Evolutionary conservation across 2,888 invertebrate genomes (phyloP), one percentile per base, ranked within the genome.

Genomic region (Chrysolina americana): DNA sequence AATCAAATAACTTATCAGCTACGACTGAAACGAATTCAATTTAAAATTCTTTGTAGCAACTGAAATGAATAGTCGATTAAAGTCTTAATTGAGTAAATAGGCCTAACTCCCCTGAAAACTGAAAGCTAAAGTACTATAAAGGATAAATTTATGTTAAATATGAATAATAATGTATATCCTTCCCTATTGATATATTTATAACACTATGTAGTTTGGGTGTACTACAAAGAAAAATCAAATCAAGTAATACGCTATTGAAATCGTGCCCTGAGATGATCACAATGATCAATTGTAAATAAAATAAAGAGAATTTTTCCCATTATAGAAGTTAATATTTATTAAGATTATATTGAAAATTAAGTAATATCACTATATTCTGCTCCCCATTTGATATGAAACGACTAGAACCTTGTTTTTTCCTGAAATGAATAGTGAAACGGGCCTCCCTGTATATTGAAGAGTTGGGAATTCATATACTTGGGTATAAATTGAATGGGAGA

Each of bases 191-290:
- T n/a, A n/a, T n/a, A 23, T 23, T 15, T 23, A 62, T 62, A 21
- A 62, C 23, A 62, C 21, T 62, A 23, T 62, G 23, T 62, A 62
- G 62, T 23, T 23, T 62, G 23, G 28, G 15, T 23, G 19, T 10
- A 62, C 23, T 21, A 21, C 62, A 62, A 15, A 23, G 62, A 23
- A 62, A 23, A 62, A 62, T 62, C 62, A 62, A 17, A 15, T 8
- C 6, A 23, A 62, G 10, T 1, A 28, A 62, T 28, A 15, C 8
- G 44, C 44, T 44, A 44, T 44, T 8, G 8, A n/a, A n/a, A n/a
- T n/a, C n/a, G n/a, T n/a, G n/a, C n/a, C n/a, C n/a, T n/a, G n/a
- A n/a, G n/a, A 44, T 44, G 2, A 44, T 44, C 44, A 44, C 44
- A 2, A 44, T 44, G 8, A 44, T 44, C 10, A 44, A 44, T 44